These are phyloP conservation scores for Drosophila mojavensis DNA, from an alignment of 1,140 invertebrate species.

Conservation along the genomic window DNA sequence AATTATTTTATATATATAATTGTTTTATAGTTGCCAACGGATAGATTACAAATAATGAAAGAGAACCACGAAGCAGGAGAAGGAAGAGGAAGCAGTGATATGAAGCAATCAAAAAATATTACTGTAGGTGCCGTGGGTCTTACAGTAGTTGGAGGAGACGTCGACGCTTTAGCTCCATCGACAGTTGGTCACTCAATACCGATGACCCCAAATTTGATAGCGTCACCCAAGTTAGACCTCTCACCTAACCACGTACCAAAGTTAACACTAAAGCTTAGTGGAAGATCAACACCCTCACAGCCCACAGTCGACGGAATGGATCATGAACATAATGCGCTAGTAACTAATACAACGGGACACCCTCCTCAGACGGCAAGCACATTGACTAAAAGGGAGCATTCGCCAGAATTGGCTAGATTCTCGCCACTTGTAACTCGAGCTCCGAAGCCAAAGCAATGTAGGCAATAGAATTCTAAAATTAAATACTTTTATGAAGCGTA, in stretches of 20 bases:
- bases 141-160: background rate
- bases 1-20: too few relatives aligned
- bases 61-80: too few relatives aligned
- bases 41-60: background rate
- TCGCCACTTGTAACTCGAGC: constrained; percentile 91
- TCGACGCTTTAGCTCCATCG: background rate
- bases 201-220: constrained; percentile 3
- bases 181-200: constrained; percentile 65
- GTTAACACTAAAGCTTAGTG: constrained; percentile 90
- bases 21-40: constrained; percentile 6
- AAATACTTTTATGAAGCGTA: constrained; percentile 4
- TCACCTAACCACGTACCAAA: constrained; percentile 87
- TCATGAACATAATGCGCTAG: constrained; percentile 5
- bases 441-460: constrained; percentile 86
- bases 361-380: background rate
- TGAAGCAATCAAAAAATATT: too few relatives aligned
- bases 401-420: constrained; percentile 92
- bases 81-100: too few relatives aligned
- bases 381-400: constrained; percentile 83
- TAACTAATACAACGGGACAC: background rate
- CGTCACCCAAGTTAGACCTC: constrained; percentile 38
- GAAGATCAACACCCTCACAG: constrained; percentile 50
- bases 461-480: background rate
- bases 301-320: background rate
- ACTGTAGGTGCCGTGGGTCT: too few relatives aligned